phyloP scores from a whole-genome alignment of 2,888 invertebrate genomes.

The Melipona bicolor region DNA sequence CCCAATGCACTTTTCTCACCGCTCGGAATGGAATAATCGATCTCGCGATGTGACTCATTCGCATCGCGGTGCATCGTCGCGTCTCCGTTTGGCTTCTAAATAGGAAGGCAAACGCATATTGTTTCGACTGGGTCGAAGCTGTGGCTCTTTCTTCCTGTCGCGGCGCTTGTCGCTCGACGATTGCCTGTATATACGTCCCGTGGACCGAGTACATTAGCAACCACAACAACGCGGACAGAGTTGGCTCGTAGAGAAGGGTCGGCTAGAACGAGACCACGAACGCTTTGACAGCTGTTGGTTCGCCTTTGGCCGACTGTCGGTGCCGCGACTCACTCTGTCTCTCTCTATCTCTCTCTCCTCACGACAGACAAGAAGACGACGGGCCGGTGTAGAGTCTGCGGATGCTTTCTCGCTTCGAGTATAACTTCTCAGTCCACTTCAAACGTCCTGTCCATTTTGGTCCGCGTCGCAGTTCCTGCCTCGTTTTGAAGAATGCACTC shows the following conservation, averaged over 20 bases:
- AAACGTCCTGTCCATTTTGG: conserved; percentile 70
- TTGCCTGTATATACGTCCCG: conserved; percentile 49
- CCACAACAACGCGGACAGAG: conserved; percentile 72
- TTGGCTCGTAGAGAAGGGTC: conserved; percentile 58
- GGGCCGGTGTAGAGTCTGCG: conserved; percentile 37
- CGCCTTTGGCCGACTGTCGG: conserved; percentile 65
- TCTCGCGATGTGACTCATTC: conserved; percentile 53
- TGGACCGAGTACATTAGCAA: conserved; percentile 77
- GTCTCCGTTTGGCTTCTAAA: conserved; percentile 64
- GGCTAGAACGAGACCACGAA: conserved; percentile 59
- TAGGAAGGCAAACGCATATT: conserved; percentile 71
- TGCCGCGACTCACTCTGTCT: conserved; percentile 10
- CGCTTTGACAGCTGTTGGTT: conserved; percentile 78
- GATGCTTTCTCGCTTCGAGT: conserved; percentile 60
- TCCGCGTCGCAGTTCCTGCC: conserved; percentile 53
- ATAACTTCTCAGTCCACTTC: conserved; percentile 69
- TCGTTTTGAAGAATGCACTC: conserved; percentile 51
- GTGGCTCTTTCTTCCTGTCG: conserved; percentile 63
- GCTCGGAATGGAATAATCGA: not conserved
- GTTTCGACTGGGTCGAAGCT: conserved; percentile 54
- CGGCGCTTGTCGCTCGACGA: conserved; percentile 58
- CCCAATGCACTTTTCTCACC: not conserved
- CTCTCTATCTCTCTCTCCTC: not conserved
- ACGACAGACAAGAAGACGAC: conserved; percentile 57
- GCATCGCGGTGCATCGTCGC: not conserved